Evolutionary conservation across 2,888 invertebrate species (phyloP).

Genomic region (Zhuqinia jingwanae): DNA sequence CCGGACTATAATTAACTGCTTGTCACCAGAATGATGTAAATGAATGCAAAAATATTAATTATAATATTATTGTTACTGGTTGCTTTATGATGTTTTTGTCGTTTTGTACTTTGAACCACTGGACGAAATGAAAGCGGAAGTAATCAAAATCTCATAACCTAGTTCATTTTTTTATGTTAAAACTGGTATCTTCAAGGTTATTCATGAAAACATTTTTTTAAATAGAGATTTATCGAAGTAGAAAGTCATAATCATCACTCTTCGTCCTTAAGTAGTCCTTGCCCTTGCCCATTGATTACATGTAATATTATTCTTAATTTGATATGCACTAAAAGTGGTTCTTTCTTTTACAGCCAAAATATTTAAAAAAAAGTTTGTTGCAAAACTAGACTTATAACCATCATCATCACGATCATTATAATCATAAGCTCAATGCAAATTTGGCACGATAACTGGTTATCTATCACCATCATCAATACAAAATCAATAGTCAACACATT

Average conservation of each 20-base stretch:
- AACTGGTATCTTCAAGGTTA: slow-evolving; percentile 63
- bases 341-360: background rate
- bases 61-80: too few species aligned
- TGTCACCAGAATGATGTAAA: too few species aligned
- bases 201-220: background rate
- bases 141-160: slow-evolving; percentile 45
- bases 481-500: too few species aligned
- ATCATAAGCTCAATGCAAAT: slow-evolving; percentile 37
- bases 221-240: background rate
- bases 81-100: too few species aligned
- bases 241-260: slow-evolving; percentile 9
- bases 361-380: too few species aligned
- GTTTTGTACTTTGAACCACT: too few species aligned
- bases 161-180: slow-evolving; percentile 56
- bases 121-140: slow-evolving; percentile 68
- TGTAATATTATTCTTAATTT: background rate
- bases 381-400: slow-evolving; percentile 34
- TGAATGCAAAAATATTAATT: too few species aligned
- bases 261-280: background rate
- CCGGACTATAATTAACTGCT: too few species aligned
- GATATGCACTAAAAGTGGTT: slow-evolving; percentile 14
- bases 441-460: slow-evolving; percentile 45
- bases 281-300: background rate
- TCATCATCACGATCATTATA: too few species aligned
- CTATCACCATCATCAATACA: too few species aligned